phyloP scores from a whole-genome alignment of 1,140 invertebrate species.

The Globodera rostochiensis region DNA sequence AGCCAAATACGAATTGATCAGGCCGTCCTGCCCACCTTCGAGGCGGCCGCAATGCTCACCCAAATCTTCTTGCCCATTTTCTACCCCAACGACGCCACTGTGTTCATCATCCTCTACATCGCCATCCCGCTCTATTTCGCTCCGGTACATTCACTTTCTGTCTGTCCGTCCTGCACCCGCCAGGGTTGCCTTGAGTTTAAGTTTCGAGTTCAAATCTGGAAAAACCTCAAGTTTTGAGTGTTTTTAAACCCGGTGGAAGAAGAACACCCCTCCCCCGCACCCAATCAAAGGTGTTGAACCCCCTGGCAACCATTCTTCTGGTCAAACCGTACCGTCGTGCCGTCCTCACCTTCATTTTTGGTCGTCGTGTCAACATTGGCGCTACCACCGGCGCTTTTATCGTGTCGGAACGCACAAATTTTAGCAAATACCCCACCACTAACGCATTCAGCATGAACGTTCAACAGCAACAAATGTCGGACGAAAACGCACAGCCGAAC shows the following conservation, averaged over 20 bases:
- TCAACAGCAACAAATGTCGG: neutral
- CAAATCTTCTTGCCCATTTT: slow-evolving; percentile 26
- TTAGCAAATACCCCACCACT: neutral
- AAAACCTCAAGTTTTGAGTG: no score
- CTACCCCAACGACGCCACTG: slow-evolving; percentile 20
- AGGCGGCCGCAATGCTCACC: slow-evolving; percentile 19
- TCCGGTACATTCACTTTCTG: neutral
- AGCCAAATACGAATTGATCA: neutral
- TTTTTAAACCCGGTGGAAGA: no score
- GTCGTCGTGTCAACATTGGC: neutral
- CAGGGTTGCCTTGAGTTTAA: neutral
- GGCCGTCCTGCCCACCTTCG: slow-evolving; percentile 26
- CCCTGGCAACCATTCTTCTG: slow-evolving; percentile 19
- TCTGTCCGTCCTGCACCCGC: neutral
- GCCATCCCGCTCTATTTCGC: slow-evolving; percentile 27
- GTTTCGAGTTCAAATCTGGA: no score
- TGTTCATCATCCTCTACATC: slow-evolving; percentile 22
- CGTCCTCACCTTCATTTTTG: neutral
- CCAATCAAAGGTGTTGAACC: slow-evolving; percentile 19
- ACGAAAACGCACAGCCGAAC: neutral
- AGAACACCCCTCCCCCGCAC: neutral
- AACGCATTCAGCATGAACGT: neutral
- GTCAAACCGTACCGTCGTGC: slow-evolving; percentile 29
- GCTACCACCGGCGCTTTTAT: neutral
- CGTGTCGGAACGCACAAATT: neutral